These are phyloP conservation scores for Myrmecobius fasciatus DNA, from an alignment of 2,113 vertebrate species.

Conservation along the genomic window DNA sequence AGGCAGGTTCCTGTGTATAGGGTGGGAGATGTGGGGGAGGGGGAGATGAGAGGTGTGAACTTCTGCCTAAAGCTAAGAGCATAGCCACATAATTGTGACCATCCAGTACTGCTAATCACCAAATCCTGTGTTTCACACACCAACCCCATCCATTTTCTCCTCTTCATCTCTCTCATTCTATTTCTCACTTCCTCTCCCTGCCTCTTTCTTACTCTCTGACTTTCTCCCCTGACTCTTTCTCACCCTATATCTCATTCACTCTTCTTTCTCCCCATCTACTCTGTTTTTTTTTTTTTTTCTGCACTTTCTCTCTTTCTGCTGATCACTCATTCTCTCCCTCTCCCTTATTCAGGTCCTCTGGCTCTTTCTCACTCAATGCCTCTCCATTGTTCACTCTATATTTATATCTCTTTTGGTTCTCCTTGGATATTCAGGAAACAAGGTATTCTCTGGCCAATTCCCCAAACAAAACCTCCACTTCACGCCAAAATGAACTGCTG, in stretches of 20 bases:
- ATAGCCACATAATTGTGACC: too few relatives aligned
- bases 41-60: neutral
- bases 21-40: neutral
- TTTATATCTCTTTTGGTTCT: neutral
- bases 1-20: neutral
- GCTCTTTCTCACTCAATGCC: neutral
- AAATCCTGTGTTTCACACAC: too few relatives aligned
- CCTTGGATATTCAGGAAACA: neutral
- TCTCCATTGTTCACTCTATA: neutral
- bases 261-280: neutral
- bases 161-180: neutral
- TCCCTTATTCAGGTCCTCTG: neutral
- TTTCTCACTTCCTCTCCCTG: rapidly evolving
- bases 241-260: neutral
- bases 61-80: neutral
- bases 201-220: neutral
- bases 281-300: neutral
- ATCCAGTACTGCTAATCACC: neutral
- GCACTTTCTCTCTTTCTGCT: neutral
- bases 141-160: neutral
- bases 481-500: neutral
- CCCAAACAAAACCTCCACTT: neutral
- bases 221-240: neutral
- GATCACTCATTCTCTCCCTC: neutral
- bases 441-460: neutral